phyloP scores from a whole-genome alignment of 2,113 vertebrate species.

The Nanorana parkeri region DNA sequence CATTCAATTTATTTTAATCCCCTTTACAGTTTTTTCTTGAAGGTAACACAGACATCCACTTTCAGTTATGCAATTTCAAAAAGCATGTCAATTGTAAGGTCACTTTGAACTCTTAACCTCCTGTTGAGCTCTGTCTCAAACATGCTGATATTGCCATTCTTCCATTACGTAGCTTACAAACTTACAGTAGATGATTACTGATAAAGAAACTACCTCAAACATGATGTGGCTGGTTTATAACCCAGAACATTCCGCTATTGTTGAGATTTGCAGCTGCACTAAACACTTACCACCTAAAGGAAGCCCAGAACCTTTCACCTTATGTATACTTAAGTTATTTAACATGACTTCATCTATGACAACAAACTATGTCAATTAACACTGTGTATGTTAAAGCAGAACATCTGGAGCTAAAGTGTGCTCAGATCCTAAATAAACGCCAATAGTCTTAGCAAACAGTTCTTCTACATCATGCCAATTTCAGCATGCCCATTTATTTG shows the following conservation, averaged over 20 bases:
- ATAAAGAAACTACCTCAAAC: neutral
- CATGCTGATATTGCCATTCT: too few relatives aligned
- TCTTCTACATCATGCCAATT: constrained; percentile 18
- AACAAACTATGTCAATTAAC: constrained; percentile 38
- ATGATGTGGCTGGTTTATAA: neutral
- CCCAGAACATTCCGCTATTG: neutral
- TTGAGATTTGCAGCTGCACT: constrained; percentile 7
- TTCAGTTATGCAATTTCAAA: too few relatives aligned
- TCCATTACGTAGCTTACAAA: too few relatives aligned
- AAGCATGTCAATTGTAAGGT: too few relatives aligned
- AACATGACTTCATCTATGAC: constrained; percentile 34
- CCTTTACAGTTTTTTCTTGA: too few relatives aligned
- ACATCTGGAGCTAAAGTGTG: constrained; percentile 28
- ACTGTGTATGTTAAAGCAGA: constrained; percentile 29
- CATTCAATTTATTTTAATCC: too few relatives aligned
- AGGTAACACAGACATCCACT: too few relatives aligned
- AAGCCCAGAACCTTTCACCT: neutral
- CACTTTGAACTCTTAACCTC: too few relatives aligned
- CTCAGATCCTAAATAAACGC: constrained; percentile 31
- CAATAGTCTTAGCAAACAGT: constrained; percentile 21
- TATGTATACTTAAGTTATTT: neutral
- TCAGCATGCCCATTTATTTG: constrained; percentile 22
- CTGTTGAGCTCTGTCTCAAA: too few relatives aligned
- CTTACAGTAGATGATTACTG: too few relatives aligned
- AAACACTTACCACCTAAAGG: neutral